Percentiles rank a stretch among this genome's conserved stretches.
Conservation (phyloP, 2,113 vertebrate species). For the Dasyornis broadbenti region DNA sequence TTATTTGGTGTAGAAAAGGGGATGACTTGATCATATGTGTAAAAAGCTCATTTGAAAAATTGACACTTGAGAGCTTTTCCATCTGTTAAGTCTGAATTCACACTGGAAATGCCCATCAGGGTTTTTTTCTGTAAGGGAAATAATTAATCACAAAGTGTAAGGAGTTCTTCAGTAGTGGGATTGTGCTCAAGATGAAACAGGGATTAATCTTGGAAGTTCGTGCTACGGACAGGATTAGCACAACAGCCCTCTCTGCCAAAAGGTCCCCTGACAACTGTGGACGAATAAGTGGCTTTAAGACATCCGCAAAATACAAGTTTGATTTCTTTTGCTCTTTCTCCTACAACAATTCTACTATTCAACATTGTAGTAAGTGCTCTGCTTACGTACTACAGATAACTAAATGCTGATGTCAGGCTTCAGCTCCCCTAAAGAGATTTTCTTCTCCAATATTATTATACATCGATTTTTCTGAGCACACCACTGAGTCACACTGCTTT, state of each 20-base stretch:
- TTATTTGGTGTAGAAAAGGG: neutral
- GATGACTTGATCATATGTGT: neutral
- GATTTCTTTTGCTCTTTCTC: neutral
- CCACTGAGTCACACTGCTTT: neutral
- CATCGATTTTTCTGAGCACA: neutral
- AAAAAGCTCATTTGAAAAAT: neutral
- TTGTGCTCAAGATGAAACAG: neutral
- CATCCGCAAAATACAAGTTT: neutral
- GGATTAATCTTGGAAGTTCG: neutral
- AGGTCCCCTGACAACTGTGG: neutral
- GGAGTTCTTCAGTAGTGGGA: neutral
- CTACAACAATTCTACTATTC: neutral
- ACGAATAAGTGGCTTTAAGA: neutral
- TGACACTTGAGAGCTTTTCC: neutral
- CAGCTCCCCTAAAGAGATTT: neutral
- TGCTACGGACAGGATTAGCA: neutral
- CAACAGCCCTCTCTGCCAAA: fast-evolving
- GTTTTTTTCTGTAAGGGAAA: neutral
- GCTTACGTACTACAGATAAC: neutral
- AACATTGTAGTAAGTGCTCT: neutral
- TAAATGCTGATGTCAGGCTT: fast-evolving
- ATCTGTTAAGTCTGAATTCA: neutral
- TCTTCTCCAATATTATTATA: neutral
- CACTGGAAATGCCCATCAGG: neutral
- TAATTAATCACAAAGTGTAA: neutral